A percentile compares a stretch with the other conserved stretches of the same genome.
Conservation (phyloP, 1,140 invertebrate species). For the Pissodes strobi region DNA sequence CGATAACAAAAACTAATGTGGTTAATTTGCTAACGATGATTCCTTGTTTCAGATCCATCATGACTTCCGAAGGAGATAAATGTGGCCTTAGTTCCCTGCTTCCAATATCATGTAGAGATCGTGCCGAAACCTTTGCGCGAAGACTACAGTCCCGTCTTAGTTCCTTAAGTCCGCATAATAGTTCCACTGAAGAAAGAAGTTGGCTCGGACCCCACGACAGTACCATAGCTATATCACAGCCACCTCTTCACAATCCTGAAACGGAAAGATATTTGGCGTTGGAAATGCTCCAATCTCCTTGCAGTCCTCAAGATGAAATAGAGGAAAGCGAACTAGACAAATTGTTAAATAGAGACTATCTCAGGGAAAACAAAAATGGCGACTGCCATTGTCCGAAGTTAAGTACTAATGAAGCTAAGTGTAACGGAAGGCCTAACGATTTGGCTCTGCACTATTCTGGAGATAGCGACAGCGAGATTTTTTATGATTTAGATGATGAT, state of each 20-base stretch:
- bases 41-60: slow-evolving; percentile 33
- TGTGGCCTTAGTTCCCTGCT: slow-evolving; percentile 62
- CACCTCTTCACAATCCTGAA: slow-evolving; percentile 60
- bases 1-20: too few relatives aligned
- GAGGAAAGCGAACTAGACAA: slow-evolving; percentile 38
- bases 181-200: slow-evolving; percentile 55
- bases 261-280: slow-evolving; percentile 64
- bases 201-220: slow-evolving; percentile 55
- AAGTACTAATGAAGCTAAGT: slow-evolving; percentile 48
- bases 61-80: slow-evolving; percentile 44
- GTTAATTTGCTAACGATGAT: not conserved
- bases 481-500: slow-evolving; percentile 60
- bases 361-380: slow-evolving; percentile 39
- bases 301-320: slow-evolving; percentile 67
- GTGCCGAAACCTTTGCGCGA: slow-evolving; percentile 78
- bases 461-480: slow-evolving; percentile 60
- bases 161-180: slow-evolving; percentile 63
- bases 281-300: slow-evolving; percentile 65
- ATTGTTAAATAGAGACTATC: slow-evolving; percentile 40
- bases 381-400: slow-evolving; percentile 49
- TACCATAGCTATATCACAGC: slow-evolving; percentile 49
- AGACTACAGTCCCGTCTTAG: slow-evolving; percentile 73
- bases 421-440: slow-evolving; percentile 30
- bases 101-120: slow-evolving; percentile 73
- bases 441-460: slow-evolving; percentile 37